Evolutionary conservation across 2,888 invertebrate species (phyloP).

Genomic region (Drosophila longiperda): DNA sequence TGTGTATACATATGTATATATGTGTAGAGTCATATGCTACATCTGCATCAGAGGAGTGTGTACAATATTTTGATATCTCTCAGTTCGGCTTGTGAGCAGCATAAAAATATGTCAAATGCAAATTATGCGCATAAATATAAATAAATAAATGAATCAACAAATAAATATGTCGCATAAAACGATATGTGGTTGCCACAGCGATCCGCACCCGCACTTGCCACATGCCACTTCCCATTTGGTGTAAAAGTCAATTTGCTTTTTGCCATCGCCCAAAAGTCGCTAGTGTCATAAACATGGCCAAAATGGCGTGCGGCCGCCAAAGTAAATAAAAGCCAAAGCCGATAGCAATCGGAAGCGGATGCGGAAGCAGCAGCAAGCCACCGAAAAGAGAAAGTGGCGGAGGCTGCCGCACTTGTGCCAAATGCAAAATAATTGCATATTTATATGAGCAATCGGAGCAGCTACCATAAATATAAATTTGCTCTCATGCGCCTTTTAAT

Average conservation of each 20-base stretch:
- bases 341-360: constrained; percentile 4
- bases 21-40: constrained; percentile 5
- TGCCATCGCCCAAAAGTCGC: constrained; percentile 67
- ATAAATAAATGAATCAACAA: constrained; percentile 62
- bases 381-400: not conserved
- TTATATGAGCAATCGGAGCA: constrained; percentile 57
- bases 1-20: constrained; percentile 14
- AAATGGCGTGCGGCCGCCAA: constrained; percentile 50
- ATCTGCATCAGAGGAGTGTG: constrained; percentile 4
- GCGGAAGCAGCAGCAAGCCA: not conserved
- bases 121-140: constrained; percentile 73
- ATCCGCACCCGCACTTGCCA: constrained; percentile 1
- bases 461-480: constrained; percentile 50
- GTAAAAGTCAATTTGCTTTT: constrained; percentile 73
- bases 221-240: not conserved
- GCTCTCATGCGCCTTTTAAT: constrained; percentile 53
- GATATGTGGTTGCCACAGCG: constrained; percentile 39
- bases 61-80: constrained; percentile 45
- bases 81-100: constrained; percentile 26
- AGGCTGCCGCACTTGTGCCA: constrained; percentile 25
- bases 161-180: constrained; percentile 68
- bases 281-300: constrained; percentile 73
- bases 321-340: constrained; percentile 62
- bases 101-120: constrained; percentile 80
- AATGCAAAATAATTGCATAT: constrained; percentile 80